phyloP scores from a whole-genome alignment of 1,140 invertebrate species.

The Aphidius gifuensis region DNA sequence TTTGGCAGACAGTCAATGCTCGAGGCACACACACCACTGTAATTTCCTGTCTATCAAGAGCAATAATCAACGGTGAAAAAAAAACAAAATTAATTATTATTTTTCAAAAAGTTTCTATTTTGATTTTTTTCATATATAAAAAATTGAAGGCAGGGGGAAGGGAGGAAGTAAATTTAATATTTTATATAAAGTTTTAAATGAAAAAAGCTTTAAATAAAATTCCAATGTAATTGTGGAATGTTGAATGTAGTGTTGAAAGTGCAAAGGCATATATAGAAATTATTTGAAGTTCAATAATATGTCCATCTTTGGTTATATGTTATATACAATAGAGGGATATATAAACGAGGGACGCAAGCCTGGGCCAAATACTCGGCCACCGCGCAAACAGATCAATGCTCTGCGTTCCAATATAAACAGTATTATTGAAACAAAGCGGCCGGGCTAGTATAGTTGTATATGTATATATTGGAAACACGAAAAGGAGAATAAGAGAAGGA shows the following conservation, averaged over 20 bases:
- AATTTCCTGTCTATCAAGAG: conserved; percentile 19
- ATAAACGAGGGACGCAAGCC: conserved; percentile 1
- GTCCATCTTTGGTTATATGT: conserved; percentile 38
- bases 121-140: too few species aligned
- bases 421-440: conserved; percentile 57
- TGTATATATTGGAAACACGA: conserved; percentile 1
- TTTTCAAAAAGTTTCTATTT: background rate
- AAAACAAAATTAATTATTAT: background rate
- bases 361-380: conserved; percentile 24
- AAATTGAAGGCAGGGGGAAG: too few species aligned
- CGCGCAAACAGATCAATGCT: conserved; percentile 57
- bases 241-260: background rate
- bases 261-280: background rate
- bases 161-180: too few species aligned
- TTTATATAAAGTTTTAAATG: too few species aligned
- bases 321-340: conserved; percentile 8
- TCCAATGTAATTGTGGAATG: background rate
- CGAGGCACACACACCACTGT: background rate
- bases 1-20: background rate
- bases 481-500: conserved; percentile 22
- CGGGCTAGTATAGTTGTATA: conserved; percentile 39
- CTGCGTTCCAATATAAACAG: conserved; percentile 56
- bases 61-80: background rate
- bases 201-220: background rate
- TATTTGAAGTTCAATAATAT: conserved; percentile 29